phyloP scores from a whole-genome alignment of 2,113 vertebrate species.

The Eidolon helvum region DNA sequence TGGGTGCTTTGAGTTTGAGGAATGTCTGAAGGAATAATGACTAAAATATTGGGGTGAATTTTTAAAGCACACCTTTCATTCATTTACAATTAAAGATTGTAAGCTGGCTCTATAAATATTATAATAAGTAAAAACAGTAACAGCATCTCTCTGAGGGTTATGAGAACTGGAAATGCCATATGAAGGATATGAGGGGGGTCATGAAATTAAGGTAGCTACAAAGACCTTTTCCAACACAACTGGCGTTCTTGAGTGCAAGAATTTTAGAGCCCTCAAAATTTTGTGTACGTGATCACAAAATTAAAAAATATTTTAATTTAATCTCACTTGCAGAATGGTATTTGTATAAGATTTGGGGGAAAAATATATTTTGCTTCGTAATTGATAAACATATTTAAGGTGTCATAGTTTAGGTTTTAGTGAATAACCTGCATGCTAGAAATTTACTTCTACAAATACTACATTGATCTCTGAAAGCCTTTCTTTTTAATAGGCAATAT shows the following conservation, averaged over 20 bases:
- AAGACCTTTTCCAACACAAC: background rate
- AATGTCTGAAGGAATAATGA: background rate
- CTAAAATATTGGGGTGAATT: background rate
- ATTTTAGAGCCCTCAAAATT: background rate
- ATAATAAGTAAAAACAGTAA: background rate
- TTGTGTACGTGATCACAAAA: background rate
- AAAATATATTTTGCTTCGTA: background rate
- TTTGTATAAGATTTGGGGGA: background rate
- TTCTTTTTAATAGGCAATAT: background rate
- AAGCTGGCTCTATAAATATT: background rate
- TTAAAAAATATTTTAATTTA: conserved; percentile 5
- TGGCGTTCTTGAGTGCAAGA: background rate
- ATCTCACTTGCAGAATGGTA: background rate
- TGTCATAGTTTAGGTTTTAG: background rate
- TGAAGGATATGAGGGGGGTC: background rate
- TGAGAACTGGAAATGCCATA: background rate
- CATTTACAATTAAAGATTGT: conserved; percentile 15
- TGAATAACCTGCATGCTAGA: background rate
- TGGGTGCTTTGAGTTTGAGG: background rate
- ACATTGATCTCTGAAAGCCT: background rate
- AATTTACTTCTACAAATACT: background rate
- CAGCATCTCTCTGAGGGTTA: background rate
- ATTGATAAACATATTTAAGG: background rate
- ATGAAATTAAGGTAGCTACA: background rate
- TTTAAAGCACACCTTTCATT: background rate